phyloP scores from a whole-genome alignment of 2,888 invertebrate species.

The Dendrolimus houi region DNA sequence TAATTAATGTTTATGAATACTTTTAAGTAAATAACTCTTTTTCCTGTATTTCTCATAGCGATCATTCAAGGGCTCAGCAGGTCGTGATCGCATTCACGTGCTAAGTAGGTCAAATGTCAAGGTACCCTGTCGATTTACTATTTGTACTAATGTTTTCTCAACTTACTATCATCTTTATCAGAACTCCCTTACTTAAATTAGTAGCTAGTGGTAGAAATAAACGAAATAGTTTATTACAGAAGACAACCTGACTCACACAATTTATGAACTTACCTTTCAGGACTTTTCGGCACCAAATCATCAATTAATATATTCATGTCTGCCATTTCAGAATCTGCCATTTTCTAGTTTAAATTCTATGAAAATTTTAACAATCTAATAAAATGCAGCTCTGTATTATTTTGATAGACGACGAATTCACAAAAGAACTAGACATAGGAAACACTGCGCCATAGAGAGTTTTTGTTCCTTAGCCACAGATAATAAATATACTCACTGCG shows the following conservation, averaged over 20 bases:
- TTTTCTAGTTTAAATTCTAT: constrained; percentile 15
- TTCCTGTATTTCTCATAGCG: neutral
- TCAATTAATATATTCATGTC: constrained; percentile 65
- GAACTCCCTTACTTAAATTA: too few species aligned
- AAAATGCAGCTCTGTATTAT: constrained; percentile 34
- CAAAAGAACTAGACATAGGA: constrained; percentile 30
- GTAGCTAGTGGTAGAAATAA: neutral
- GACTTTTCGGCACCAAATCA: constrained; percentile 68
- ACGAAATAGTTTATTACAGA: neutral
- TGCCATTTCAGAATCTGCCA: constrained; percentile 65
- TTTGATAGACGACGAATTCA: constrained; percentile 40
- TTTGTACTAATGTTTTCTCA: neutral
- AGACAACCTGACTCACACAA: constrained; percentile 1
- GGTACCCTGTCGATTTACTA: constrained; percentile 16
- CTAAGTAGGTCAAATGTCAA: constrained; percentile 58
- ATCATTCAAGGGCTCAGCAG: neutral
- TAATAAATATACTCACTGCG: too few species aligned
- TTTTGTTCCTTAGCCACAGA: too few species aligned
- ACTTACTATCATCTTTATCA: too few species aligned
- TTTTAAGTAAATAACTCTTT: too few species aligned
- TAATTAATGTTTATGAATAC: too few species aligned
- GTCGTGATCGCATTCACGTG: neutral
- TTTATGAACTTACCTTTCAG: constrained; percentile 50
- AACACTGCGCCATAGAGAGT: too few species aligned
- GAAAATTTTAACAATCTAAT: neutral